These are phyloP conservation scores for Ametastegia equiseti DNA, from an alignment of 2,888 invertebrate species.

Conservation along the genomic window DNA sequence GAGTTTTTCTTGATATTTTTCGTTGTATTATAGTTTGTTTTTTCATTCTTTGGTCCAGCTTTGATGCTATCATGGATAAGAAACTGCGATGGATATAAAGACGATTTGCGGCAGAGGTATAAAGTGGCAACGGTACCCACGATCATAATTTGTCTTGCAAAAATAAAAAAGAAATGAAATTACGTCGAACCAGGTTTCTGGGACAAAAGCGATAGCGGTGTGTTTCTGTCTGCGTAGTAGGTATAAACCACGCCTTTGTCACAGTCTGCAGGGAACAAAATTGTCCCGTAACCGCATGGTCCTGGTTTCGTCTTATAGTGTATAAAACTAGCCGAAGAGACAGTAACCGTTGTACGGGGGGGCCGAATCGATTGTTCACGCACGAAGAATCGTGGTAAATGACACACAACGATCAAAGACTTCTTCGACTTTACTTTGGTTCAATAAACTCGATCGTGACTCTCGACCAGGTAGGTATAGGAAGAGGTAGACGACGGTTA, in stretches of 20 bases:
- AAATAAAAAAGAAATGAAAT: not conserved
- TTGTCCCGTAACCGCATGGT: not conserved
- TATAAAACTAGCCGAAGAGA: not conserved
- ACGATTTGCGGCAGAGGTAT: not conserved
- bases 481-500: too few relatives aligned
- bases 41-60: not conserved
- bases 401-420: conserved; percentile 33
- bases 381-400: conserved; percentile 27
- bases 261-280: conserved; percentile 17
- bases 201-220: conserved; percentile 12
- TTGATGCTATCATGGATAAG: not conserved
- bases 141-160: not conserved
- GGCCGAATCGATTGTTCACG: conserved; percentile 35
- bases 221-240: not conserved
- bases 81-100: not conserved
- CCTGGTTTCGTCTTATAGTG: not conserved
- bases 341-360: conserved; percentile 9
- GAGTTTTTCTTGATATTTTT: not conserved
- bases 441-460: conserved; percentile 22
- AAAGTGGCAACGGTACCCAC: not conserved
- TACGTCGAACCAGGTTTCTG: conserved; percentile 33
- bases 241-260: conserved; percentile 30
- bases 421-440: conserved; percentile 15
- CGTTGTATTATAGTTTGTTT: not conserved
- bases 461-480: conserved; percentile 8